Evolutionary conservation across 2,113 vertebrate genomes (phyloP).

Genomic region (Lamprotornis superbus): DNA sequence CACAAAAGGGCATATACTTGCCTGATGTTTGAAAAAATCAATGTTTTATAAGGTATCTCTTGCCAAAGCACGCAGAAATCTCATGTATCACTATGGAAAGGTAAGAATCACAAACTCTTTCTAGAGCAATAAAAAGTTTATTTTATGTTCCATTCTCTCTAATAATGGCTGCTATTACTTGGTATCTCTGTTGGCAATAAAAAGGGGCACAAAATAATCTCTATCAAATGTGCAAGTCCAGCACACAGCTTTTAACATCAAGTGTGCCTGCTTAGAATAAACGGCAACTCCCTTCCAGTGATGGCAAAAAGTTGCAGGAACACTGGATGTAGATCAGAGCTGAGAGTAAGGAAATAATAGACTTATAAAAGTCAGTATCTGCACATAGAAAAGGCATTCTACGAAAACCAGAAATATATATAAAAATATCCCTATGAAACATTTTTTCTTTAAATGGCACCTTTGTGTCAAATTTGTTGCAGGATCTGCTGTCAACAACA

Average conservation of each 20-base stretch:
- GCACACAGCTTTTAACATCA: background rate
- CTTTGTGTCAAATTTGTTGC: background rate
- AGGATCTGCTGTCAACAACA: background rate
- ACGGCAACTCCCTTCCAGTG: background rate
- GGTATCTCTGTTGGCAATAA: background rate
- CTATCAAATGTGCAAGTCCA: background rate
- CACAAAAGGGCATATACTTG: background rate
- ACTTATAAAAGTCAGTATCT: slow-evolving; percentile 29
- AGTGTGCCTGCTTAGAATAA: background rate
- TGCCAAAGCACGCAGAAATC: background rate
- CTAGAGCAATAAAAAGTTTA: slow-evolving; percentile 29
- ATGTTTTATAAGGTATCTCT: background rate
- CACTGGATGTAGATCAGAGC: slow-evolving; percentile 3
- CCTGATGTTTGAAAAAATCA: background rate
- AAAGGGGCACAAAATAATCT: slow-evolving; percentile 7
- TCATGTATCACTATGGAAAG: background rate
- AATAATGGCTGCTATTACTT: slow-evolving; percentile 18
- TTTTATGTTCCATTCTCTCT: slow-evolving; percentile 26
- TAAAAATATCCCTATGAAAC: background rate
- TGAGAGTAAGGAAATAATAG: background rate
- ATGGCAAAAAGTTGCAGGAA: background rate
- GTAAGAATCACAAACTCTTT: slow-evolving; percentile 1
- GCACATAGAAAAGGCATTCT: background rate
- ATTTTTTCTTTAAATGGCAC: background rate
- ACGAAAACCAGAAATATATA: background rate